Evolutionary conservation across 2,888 invertebrate genomes (phyloP).

Genomic region (Cremastinae sp.): DNA sequence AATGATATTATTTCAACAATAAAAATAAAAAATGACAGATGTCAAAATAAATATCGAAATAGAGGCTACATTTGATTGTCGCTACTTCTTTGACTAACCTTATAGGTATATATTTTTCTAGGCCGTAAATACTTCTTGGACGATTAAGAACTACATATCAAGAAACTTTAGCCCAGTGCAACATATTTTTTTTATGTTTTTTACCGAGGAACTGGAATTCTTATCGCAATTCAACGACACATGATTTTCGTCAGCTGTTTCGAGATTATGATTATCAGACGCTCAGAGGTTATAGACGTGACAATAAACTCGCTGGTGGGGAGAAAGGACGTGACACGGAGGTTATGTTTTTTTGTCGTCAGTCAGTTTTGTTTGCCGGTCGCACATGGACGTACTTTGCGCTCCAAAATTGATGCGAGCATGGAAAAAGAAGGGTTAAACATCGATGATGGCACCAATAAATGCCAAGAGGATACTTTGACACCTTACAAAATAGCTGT

Average conservation of each 20-base stretch:
- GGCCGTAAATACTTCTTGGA: slow-evolving; percentile 11
- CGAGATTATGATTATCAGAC: background rate
- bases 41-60: background rate
- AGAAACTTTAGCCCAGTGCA: slow-evolving; percentile 6
- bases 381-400: background rate
- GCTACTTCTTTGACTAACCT: slow-evolving; percentile 32
- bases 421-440: slow-evolving; percentile 78
- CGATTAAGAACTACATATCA: slow-evolving; percentile 19
- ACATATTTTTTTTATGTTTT: slow-evolving; percentile 50
- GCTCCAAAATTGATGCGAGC: slow-evolving; percentile 55
- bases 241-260: slow-evolving; percentile 38
- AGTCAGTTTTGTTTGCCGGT: slow-evolving; percentile 11
- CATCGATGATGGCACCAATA: slow-evolving; percentile 76
- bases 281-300: background rate
- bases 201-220: slow-evolving; percentile 21
- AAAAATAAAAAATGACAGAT: slow-evolving; percentile 9
- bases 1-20: background rate
- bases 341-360: slow-evolving; percentile 27
- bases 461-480: slow-evolving; percentile 83
- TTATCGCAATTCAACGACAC: slow-evolving; percentile 19
- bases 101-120: slow-evolving; percentile 20
- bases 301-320: background rate
- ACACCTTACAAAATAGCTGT: slow-evolving; percentile 92
- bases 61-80: too few species aligned
- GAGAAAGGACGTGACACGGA: background rate